These are phyloP conservation scores for Corvus moneduloides DNA, from an alignment of 2,113 vertebrate genomes.

Conservation along the genomic window DNA sequence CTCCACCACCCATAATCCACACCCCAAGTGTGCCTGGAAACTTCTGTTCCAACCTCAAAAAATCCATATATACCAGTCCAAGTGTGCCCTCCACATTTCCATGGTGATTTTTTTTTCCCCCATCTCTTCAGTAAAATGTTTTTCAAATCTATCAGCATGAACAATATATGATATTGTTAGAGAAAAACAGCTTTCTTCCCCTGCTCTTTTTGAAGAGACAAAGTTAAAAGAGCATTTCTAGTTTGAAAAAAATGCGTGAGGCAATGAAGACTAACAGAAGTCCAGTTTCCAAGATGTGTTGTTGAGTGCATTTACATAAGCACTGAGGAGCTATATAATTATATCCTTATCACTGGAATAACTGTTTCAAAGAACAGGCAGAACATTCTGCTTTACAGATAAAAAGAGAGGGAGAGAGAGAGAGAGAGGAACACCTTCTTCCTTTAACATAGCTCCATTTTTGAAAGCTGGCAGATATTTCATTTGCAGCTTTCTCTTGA, in stretches of 20 bases:
- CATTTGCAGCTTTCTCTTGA: slow-evolving; percentile 41
- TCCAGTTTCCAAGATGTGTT: not conserved
- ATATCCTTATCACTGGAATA: slow-evolving; percentile 11
- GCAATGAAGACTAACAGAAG: not conserved
- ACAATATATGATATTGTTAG: not conserved
- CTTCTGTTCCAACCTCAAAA: not conserved
- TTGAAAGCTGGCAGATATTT: slow-evolving; percentile 28
- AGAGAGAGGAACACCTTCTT: not conserved
- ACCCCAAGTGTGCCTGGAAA: not conserved
- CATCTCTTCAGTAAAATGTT: not conserved
- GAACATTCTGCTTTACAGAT: not conserved
- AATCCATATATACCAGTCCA: not conserved
- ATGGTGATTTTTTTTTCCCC: fast-evolving
- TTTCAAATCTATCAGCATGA: not conserved
- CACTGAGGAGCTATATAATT: not conserved
- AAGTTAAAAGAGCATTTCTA: not conserved
- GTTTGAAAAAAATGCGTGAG: not conserved
- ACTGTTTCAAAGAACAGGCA: slow-evolving; percentile 33
- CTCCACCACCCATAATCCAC: not conserved
- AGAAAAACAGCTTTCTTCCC: not conserved
- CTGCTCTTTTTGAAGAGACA: not conserved
- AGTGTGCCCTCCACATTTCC: not conserved
- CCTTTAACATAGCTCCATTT: slow-evolving; percentile 18
- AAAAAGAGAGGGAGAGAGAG: not conserved
- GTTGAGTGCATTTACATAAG: not conserved